Conservation (phyloP, 2,113 vertebrate species). For the Festucalex cinctus region DNA sequence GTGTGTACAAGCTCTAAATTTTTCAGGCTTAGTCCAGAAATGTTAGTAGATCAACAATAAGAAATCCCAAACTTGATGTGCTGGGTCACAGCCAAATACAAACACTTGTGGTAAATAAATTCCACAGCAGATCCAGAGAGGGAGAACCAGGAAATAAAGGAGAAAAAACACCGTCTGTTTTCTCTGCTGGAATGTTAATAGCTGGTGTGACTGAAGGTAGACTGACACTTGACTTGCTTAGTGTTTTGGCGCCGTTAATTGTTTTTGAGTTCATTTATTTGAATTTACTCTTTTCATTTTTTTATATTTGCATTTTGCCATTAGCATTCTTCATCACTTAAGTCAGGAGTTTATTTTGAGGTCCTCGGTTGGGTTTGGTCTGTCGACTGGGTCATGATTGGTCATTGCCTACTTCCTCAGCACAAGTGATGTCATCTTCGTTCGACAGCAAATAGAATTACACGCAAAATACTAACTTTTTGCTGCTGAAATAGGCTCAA, state of each 20-base stretch:
- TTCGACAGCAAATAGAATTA: too few species aligned
- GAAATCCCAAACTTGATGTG: slow-evolving; percentile 24
- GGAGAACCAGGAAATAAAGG: slow-evolving; percentile 40
- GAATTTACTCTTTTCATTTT: neutral
- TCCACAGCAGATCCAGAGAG: slow-evolving; percentile 16
- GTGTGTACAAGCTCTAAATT: neutral
- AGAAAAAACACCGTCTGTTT: slow-evolving; percentile 45
- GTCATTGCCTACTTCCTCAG: too few species aligned
- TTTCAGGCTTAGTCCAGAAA: slow-evolving; percentile 12
- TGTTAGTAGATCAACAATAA: slow-evolving; percentile 1
- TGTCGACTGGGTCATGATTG: too few species aligned
- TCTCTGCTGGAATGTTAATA: slow-evolving; percentile 58
- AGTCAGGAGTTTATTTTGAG: too few species aligned
- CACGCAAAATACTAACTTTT: too few species aligned
- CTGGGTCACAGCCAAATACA: slow-evolving; percentile 37
- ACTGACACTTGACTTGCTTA: slow-evolving; percentile 2
- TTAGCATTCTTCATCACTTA: neutral
- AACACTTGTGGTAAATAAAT: slow-evolving; percentile 53
- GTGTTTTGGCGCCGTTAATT: slow-evolving; percentile 2
- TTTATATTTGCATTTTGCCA: neutral
- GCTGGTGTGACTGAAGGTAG: slow-evolving; percentile 31
- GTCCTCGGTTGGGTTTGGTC: too few species aligned
- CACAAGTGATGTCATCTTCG: too few species aligned
- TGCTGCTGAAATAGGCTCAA: too few species aligned
- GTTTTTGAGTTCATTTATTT: neutral